Conservation (phyloP, 2,797 vertebrate species). For the Mormyrops attenuatus region DNA sequence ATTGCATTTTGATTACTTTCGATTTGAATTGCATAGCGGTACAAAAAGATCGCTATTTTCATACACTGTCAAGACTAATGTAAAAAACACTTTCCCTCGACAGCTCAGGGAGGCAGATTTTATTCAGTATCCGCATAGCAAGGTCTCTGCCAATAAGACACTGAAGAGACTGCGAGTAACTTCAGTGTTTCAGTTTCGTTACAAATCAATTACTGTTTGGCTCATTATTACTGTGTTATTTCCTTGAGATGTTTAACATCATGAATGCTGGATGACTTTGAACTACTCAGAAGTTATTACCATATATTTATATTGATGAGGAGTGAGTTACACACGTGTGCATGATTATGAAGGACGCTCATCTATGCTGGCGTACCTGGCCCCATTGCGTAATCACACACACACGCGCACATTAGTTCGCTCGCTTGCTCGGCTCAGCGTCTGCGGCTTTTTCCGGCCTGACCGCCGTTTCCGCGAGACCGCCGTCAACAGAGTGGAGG, state of each 20-base stretch:
- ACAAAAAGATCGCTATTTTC: constrained; percentile 27
- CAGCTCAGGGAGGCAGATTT: constrained; percentile 7
- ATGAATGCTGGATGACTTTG: not conserved
- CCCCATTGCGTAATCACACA: not conserved
- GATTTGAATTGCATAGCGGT: constrained; percentile 30
- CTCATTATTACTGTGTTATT: not conserved
- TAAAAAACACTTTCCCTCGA: constrained; percentile 15
- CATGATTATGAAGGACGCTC: not conserved
- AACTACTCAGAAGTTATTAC: not conserved
- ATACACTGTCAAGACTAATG: constrained; percentile 20
- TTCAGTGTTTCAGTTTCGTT: not conserved
- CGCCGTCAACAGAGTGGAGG: constrained; percentile 31
- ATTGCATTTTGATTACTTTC: constrained; percentile 35
- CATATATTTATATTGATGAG: not conserved
- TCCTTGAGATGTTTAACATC: not conserved
- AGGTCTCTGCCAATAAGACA: not conserved
- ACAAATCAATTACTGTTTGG: not conserved
- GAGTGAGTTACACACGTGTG: not conserved
- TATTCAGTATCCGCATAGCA: not conserved
- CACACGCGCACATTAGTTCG: not conserved
- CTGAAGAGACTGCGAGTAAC: not conserved
- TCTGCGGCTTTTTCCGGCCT: constrained; percentile 9
- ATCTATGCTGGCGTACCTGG: not conserved
- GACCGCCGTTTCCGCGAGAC: constrained; percentile 12
- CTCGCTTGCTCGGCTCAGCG: not conserved